Percentiles rank a stretch among this genome's conserved stretches.
Conservation (phyloP, 2,888 invertebrate genomes). For the Mycogona germanica region DNA sequence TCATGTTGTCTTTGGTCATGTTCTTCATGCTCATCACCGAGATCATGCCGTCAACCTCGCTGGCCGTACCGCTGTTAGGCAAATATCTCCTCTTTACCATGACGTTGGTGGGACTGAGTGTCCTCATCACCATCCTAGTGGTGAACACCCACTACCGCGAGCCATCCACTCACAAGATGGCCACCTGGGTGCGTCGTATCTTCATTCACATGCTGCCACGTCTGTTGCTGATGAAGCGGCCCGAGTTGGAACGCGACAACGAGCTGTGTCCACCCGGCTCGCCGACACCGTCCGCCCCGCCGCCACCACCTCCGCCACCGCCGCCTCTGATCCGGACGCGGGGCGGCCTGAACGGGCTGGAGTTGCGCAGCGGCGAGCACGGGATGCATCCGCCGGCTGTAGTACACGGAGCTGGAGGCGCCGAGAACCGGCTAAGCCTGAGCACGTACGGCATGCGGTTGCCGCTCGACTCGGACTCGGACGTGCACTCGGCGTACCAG, state of each 20-base stretch:
- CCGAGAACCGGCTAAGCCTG: constrained; percentile 15
- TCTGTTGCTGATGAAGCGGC: constrained; percentile 76
- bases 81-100: constrained; percentile 89
- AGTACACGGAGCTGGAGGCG: constrained; percentile 17
- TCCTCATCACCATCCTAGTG: constrained; percentile 86
- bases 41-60: constrained; percentile 86
- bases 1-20: constrained; percentile 82
- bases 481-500: constrained; percentile 13
- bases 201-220: constrained; percentile 62
- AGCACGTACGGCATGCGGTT: constrained; percentile 13
- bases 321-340: constrained; percentile 3
- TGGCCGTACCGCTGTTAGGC: constrained; percentile 81
- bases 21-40: constrained; percentile 87
- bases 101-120: constrained; percentile 85
- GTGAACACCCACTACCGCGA: constrained; percentile 84
- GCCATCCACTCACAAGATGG: constrained; percentile 83
- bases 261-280: constrained; percentile 17
- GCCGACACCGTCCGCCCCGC: constrained; percentile 1
- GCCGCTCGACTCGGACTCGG: constrained; percentile 17
- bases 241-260: constrained; percentile 55
- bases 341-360: constrained; percentile 13
- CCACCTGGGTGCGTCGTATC: constrained; percentile 76
- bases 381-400: constrained; percentile 5
- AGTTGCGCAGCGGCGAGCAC: not conserved
- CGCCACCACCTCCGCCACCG: constrained; percentile 6